Evolutionary conservation across 2,888 invertebrate species (phyloP).

Genomic region (Cabera pusaria): DNA sequence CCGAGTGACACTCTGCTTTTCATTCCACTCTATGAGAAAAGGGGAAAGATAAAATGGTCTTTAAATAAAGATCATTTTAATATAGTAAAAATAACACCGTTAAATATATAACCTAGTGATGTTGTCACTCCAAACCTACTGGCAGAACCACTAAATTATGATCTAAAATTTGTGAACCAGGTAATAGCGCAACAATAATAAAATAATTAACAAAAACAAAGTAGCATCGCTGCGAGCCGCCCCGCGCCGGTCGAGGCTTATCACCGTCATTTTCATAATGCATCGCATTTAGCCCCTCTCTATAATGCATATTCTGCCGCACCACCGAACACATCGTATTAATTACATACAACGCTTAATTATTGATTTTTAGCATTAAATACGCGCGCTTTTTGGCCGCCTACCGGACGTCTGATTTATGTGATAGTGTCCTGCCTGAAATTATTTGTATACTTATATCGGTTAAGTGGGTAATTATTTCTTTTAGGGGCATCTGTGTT

Average conservation of each 20-base stretch:
- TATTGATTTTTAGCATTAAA: conserved; percentile 81
- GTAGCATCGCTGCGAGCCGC: conserved; percentile 15
- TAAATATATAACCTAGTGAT: too few species aligned
- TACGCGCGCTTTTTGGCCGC: conserved; percentile 55
- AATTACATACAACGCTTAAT: conserved; percentile 80
- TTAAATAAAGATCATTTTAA: too few species aligned
- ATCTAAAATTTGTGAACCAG: too few species aligned
- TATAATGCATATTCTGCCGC: conserved; percentile 58
- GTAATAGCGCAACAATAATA: too few species aligned
- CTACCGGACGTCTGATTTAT: conserved; percentile 38
- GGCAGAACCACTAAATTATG: too few species aligned
- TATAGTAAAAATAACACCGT: too few species aligned
- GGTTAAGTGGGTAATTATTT: too few species aligned
- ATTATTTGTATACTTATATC: conserved; percentile 16
- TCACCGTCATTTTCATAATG: conserved; percentile 64
- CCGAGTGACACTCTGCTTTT: too few species aligned
- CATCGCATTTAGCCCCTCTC: conserved; percentile 55
- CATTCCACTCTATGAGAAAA: too few species aligned
- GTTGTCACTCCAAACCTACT: too few species aligned
- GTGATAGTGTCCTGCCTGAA: conserved; percentile 31
- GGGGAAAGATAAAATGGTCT: too few species aligned
- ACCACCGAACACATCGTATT: conserved; percentile 59
- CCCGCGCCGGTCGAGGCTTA: conserved; percentile 41
- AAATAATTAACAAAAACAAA: conserved; percentile 25
- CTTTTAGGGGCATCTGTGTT: too few species aligned